These are phyloP conservation scores for Crotalus horridus DNA, from an alignment of 2,113 vertebrate species.

Conservation along the genomic window DNA sequence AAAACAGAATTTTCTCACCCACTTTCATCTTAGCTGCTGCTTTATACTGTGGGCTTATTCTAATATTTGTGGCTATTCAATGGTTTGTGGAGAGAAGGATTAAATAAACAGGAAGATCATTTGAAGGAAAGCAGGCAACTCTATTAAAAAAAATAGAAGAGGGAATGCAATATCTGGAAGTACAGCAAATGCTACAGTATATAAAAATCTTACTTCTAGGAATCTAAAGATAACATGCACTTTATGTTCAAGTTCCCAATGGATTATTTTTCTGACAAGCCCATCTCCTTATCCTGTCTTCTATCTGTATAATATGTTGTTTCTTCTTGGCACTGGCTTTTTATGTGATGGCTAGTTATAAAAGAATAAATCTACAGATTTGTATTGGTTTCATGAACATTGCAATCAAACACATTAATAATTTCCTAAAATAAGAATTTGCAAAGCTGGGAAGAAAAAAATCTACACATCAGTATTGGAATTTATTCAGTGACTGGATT, in stretches of 20 bases:
- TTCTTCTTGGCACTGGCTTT: background rate
- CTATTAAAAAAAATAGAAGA: too few species aligned
- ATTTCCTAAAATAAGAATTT: background rate
- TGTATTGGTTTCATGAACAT: background rate
- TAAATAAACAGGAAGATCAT: background rate
- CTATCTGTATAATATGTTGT: background rate
- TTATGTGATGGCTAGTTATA: background rate
- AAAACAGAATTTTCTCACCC: background rate
- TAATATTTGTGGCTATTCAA: background rate
- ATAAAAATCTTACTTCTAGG: background rate
- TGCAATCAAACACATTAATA: background rate
- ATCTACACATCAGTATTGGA: background rate
- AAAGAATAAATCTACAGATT: background rate
- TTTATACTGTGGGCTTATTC: background rate
- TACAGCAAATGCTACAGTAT: background rate
- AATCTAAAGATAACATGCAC: background rate
- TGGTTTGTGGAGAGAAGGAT: background rate
- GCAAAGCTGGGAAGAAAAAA: background rate
- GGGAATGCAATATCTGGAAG: background rate
- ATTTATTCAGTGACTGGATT: background rate
- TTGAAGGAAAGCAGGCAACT: background rate
- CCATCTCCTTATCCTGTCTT: background rate
- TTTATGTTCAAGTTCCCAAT: background rate
- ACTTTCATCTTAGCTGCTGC: background rate
- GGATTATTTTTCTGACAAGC: background rate